These are phyloP conservation scores for Euura saliciscinereae DNA, from an alignment of 1,140 invertebrate genomes.

Conservation along the genomic window DNA sequence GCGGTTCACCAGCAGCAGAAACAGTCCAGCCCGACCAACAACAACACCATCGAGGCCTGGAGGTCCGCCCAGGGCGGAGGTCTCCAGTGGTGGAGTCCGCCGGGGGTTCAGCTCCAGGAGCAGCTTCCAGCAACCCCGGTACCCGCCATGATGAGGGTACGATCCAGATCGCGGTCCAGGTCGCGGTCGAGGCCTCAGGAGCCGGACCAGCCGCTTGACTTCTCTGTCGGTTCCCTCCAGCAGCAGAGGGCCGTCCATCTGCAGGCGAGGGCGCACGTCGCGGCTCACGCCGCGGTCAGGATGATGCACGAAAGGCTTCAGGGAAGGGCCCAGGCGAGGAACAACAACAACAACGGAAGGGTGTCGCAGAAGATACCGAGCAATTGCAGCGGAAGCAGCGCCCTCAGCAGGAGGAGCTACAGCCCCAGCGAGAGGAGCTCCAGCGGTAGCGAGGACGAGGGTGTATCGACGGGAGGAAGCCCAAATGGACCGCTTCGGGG, in stretches of 20 bases:
- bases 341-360: conserved; percentile 53
- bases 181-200: conserved; percentile 44
- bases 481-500: conserved; percentile 51
- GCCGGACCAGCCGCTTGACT: conserved; percentile 56
- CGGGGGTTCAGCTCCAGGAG: conserved; percentile 40
- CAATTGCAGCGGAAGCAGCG: conserved; percentile 36
- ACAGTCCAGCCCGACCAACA: conserved; percentile 56
- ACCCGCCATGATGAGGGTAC: conserved; percentile 31
- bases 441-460: conserved; percentile 56
- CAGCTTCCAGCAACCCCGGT: background rate
- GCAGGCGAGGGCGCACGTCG: conserved; percentile 28
- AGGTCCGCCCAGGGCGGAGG: conserved; percentile 49
- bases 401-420: conserved; percentile 48
- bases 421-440: conserved; percentile 53
- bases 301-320: conserved; percentile 49
- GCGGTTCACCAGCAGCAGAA: conserved; percentile 35
- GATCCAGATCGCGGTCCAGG: conserved; percentile 33
- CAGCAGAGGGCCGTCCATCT: conserved; percentile 41
- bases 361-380: conserved; percentile 37
- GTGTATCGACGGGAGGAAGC: conserved; percentile 55
- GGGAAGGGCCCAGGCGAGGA: conserved; percentile 31
- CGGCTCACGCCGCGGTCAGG: conserved; percentile 24
- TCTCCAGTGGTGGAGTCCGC: conserved; percentile 54
- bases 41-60: conserved; percentile 58
- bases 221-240: conserved; percentile 55